Percentiles rank a stretch among this genome's conserved stretches.
phyloP scores from a whole-genome alignment of 2,797 vertebrate genomes.

The Catamblyrhynchus diadema region DNA sequence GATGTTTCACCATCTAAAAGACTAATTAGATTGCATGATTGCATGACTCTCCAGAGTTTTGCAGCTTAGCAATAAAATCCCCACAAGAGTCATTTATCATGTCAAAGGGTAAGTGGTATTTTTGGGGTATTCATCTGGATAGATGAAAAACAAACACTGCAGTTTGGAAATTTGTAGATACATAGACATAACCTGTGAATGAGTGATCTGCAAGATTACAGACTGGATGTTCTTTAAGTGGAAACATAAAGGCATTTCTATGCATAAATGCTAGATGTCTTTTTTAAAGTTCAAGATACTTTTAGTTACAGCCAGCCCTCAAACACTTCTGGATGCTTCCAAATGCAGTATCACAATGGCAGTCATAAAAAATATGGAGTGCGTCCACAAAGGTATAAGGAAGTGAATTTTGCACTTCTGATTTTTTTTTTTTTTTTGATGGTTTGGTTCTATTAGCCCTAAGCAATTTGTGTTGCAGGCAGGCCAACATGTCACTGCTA shows the following conservation, averaged over 20 bases:
- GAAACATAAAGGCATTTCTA: background rate
- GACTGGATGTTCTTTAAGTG: background rate
- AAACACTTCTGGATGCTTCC: background rate
- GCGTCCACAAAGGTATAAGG: background rate
- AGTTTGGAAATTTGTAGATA: background rate
- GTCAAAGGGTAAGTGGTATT: slow-evolving; percentile 46
- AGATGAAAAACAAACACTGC: background rate
- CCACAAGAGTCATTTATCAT: slow-evolving; percentile 21
- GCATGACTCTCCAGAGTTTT: slow-evolving; percentile 16
- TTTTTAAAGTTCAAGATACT: background rate
- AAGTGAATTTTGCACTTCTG: background rate
- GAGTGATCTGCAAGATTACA: background rate
- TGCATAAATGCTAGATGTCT: background rate
- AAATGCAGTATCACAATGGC: background rate
- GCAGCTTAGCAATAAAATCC: slow-evolving; percentile 37
- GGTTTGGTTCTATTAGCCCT: background rate
- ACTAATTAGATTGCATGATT: slow-evolving; percentile 38
- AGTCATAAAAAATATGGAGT: background rate
- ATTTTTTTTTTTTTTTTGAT: background rate
- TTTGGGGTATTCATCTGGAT: slow-evolving; percentile 17
- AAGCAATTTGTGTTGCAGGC: background rate
- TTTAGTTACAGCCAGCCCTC: background rate
- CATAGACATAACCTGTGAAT: background rate
- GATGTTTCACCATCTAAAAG: slow-evolving; percentile 36
- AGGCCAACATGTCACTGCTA: background rate